Conservation (phyloP, 2,797 vertebrate genomes). For the Siniperca undulata region DNA sequence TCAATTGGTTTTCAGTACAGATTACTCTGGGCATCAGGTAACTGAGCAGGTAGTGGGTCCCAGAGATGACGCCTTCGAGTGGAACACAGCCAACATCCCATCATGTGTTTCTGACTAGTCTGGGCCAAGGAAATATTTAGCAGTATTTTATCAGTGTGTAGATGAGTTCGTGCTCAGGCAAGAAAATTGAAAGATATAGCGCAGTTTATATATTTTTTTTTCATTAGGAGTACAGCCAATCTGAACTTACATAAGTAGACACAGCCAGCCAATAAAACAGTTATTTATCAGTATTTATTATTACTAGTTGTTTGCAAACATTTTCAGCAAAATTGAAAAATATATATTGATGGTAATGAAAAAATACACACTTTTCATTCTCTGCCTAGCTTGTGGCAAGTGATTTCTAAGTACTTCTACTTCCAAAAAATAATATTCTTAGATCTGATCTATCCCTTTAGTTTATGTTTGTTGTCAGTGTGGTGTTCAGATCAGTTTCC, state of each 20-base stretch:
- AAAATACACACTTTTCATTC: not conserved
- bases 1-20: not conserved
- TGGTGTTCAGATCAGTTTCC: slow-evolving; percentile 54
- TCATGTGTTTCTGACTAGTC: not conserved
- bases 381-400: not conserved
- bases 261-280: not conserved
- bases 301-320: not conserved
- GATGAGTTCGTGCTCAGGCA: not conserved
- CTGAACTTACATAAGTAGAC: not conserved
- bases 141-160: not conserved
- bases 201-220: not conserved
- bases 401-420: not conserved
- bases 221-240: not conserved
- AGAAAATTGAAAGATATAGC: not conserved
- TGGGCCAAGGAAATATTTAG: not conserved
- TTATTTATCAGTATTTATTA: not conserved
- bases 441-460: not conserved
- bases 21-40: not conserved
- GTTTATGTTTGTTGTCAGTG: slow-evolving; percentile 20
- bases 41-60: slow-evolving; percentile 26
- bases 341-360: not conserved
- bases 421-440: slow-evolving; percentile 10
- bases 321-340: not conserved
- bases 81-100: slow-evolving; percentile 17
- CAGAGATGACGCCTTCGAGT: not conserved